Evolutionary conservation across 1,140 invertebrate genomes (phyloP).

Genomic region (Meloidogyne exigua): DNA sequence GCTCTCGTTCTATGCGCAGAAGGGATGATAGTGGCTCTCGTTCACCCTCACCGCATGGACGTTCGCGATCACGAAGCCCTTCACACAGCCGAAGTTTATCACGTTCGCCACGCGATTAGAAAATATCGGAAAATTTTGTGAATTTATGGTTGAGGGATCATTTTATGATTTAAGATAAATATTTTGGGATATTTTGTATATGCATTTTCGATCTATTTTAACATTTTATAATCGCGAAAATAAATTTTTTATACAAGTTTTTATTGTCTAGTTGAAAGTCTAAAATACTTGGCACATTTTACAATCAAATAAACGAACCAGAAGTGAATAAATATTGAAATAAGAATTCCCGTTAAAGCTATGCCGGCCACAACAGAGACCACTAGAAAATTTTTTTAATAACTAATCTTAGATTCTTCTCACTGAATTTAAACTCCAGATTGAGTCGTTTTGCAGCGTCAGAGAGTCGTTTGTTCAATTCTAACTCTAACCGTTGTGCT

Average conservation of each 20-base stretch:
- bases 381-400: conserved; percentile 37
- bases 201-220: not conserved
- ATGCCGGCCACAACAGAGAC: conserved; percentile 40
- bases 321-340: conserved; percentile 40
- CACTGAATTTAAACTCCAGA: conserved; percentile 41
- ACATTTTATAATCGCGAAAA: not conserved
- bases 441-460: conserved; percentile 35
- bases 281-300: conserved; percentile 49
- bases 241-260: not conserved
- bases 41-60: not conserved
- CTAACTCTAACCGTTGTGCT: conserved; percentile 45
- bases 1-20: not conserved
- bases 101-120: conserved; percentile 25
- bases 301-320: conserved; percentile 47
- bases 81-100: conserved; percentile 12
- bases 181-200: not conserved
- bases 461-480: conserved; percentile 43
- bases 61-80: conserved; percentile 19
- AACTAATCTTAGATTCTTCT: not conserved
- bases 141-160: not conserved
- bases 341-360: conserved; percentile 35
- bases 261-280: conserved; percentile 5
- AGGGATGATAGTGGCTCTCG: not conserved
- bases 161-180: not conserved
- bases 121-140: not conserved